phyloP scores from a whole-genome alignment of 2,113 vertebrate genomes.

The Pachyramphus minor region DNA sequence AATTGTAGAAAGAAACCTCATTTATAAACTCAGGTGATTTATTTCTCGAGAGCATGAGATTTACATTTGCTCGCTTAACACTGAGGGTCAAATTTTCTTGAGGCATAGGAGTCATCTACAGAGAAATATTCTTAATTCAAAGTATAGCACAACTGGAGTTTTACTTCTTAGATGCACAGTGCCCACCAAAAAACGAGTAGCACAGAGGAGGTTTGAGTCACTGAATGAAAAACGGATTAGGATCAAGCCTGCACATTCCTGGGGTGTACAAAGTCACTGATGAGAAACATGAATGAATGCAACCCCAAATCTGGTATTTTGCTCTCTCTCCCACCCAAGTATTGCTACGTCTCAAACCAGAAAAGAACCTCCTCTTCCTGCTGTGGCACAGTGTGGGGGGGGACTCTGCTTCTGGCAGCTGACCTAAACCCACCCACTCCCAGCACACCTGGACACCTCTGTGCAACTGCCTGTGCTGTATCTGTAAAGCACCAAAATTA shows the following conservation, averaged over 20 bases:
- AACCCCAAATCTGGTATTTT: background rate
- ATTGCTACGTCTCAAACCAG: background rate
- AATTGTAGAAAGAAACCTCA: background rate
- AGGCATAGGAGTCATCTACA: background rate
- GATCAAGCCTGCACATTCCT: background rate
- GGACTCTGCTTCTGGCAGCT: background rate
- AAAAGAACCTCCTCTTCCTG: background rate
- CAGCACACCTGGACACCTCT: background rate
- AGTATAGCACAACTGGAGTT: background rate
- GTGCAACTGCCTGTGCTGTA: background rate
- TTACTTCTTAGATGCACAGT: background rate
- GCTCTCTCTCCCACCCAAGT: background rate
- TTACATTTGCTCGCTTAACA: background rate
- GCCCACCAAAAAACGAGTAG: background rate
- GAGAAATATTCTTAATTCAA: background rate
- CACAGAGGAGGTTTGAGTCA: background rate
- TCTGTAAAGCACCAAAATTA: background rate
- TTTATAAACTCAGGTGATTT: background rate
- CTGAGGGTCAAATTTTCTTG: background rate
- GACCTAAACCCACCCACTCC: background rate
- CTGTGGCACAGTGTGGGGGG: accelerated
- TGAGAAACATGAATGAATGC: background rate
- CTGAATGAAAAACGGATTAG: background rate
- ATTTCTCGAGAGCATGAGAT: background rate
- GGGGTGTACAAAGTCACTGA: background rate